Conservation (phyloP, 2,113 vertebrate genomes). For the Leucoraja erinaceus region DNA sequence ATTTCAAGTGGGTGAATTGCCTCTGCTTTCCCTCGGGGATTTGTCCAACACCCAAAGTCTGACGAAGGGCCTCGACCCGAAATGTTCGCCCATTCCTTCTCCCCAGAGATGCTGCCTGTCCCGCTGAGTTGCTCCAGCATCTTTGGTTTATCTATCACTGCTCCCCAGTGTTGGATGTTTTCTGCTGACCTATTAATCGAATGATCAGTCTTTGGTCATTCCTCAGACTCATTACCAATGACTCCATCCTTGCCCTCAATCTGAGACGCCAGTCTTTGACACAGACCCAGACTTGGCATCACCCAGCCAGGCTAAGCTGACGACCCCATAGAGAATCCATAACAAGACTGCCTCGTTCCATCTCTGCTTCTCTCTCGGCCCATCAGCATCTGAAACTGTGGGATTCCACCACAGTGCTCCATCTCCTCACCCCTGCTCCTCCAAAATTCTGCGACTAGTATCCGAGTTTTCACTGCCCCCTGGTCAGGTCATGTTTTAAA, state of each 20-base stretch:
- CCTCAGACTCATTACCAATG: neutral
- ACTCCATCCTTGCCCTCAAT: neutral
- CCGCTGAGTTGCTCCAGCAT: no score
- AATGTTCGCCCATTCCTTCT: no score
- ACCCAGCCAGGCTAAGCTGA: no score
- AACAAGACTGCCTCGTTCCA: neutral
- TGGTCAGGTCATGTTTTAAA: neutral
- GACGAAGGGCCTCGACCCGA: neutral
- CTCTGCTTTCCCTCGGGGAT: no score
- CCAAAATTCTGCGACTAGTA: neutral
- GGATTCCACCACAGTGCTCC: neutral
- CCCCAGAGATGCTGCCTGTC: no score
- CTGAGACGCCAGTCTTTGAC: neutral
- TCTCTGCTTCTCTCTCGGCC: neutral
- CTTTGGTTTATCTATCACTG: no score
- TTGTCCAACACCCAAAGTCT: no score
- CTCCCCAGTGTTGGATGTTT: no score
- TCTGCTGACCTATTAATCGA: no score
- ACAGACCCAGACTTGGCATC: neutral
- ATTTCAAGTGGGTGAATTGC: no score
- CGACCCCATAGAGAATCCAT: neutral
- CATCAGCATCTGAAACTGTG: neutral
- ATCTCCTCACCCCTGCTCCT: neutral
- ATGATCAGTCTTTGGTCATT: neutral
- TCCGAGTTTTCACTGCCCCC: neutral